phyloP scores from a whole-genome alignment of 2,888 invertebrate genomes.

The Rhagophthalmus giganteus region DNA sequence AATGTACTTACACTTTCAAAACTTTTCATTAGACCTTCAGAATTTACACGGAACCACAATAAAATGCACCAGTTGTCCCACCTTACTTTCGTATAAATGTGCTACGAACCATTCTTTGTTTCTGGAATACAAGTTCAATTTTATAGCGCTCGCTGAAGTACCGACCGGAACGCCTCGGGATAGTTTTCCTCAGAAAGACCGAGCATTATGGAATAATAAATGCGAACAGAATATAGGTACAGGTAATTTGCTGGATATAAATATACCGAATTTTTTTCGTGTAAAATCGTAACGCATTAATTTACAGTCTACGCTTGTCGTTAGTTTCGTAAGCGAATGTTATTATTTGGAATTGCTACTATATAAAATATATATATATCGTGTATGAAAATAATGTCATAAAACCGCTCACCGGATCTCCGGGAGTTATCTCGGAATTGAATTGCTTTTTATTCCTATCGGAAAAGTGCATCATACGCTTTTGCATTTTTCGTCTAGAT shows the following conservation, averaged over 20 bases:
- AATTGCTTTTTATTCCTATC: slow-evolving; percentile 19
- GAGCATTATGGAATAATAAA: neutral
- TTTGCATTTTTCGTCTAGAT: slow-evolving; percentile 12
- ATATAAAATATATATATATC: slow-evolving; percentile 28
- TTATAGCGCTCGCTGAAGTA: neutral
- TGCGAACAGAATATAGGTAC: neutral
- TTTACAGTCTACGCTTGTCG: too few species aligned
- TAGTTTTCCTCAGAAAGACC: neutral
- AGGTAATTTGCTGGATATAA: neutral
- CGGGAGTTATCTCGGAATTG: slow-evolving; percentile 23
- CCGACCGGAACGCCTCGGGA: neutral
- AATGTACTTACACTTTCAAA: neutral
- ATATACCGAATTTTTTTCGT: too few species aligned
- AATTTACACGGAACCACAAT: slow-evolving; percentile 7
- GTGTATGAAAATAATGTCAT: slow-evolving; percentile 28
- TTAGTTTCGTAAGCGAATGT: too few species aligned
- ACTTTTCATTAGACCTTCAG: neutral
- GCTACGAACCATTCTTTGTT: slow-evolving; percentile 1
- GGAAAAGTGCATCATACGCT: slow-evolving; percentile 24
- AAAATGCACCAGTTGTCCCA: slow-evolving; percentile 10
- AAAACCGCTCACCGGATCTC: slow-evolving; percentile 29
- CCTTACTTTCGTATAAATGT: slow-evolving; percentile 4
- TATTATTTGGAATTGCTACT: slow-evolving; percentile 27
- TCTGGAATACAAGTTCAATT: neutral
- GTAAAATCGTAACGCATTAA: too few species aligned